phyloP scores from a whole-genome alignment of 1,140 invertebrate genomes.

The Brachionus plicatilis region DNA sequence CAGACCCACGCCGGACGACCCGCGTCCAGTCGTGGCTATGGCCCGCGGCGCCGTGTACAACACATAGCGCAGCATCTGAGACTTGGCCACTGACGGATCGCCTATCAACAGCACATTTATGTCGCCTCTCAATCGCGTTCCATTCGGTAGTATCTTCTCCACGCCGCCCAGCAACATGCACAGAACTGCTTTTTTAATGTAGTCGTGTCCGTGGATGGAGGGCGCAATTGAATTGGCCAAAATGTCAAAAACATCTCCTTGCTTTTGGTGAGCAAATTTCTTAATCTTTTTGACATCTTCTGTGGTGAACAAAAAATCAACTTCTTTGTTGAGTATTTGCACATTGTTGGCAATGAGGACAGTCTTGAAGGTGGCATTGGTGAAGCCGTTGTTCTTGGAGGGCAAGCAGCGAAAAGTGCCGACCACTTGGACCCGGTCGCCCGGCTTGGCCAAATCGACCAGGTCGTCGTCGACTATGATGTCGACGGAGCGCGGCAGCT shows the following conservation, averaged over 20 bases:
- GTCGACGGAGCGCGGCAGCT: slow-evolving; percentile 87
- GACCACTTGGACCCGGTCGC: slow-evolving; percentile 88
- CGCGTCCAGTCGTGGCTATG: slow-evolving; percentile 91
- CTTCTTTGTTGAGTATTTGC: slow-evolving; percentile 80
- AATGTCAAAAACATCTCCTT: slow-evolving; percentile 76
- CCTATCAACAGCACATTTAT: slow-evolving; percentile 95
- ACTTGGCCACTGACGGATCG: slow-evolving; percentile 98
- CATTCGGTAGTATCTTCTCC: slow-evolving; percentile 91
- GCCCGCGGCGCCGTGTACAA: slow-evolving; percentile 85
- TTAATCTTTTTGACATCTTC: slow-evolving; percentile 87
- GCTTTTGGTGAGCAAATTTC: slow-evolving; percentile 68
- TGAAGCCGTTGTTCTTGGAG: slow-evolving; percentile 84
- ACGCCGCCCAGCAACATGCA: slow-evolving; percentile 89
- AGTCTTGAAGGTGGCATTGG: slow-evolving; percentile 87
- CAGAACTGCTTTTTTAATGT: slow-evolving; percentile 91
- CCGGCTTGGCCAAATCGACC: slow-evolving; percentile 82
- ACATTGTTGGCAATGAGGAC: slow-evolving; percentile 90
- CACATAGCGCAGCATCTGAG: slow-evolving; percentile 86
- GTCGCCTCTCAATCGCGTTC: slow-evolving; percentile 88
- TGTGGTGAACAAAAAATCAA: slow-evolving; percentile 68
- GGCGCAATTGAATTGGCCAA: slow-evolving; percentile 87
- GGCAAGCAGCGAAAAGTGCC: slow-evolving; percentile 90
- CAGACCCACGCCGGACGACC: slow-evolving; percentile 89
- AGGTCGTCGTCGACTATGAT: slow-evolving; percentile 92
- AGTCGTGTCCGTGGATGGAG: slow-evolving; percentile 94